Conservation (phyloP, 2,113 vertebrate species). For the Oncorhynchus clarkii region DNA sequence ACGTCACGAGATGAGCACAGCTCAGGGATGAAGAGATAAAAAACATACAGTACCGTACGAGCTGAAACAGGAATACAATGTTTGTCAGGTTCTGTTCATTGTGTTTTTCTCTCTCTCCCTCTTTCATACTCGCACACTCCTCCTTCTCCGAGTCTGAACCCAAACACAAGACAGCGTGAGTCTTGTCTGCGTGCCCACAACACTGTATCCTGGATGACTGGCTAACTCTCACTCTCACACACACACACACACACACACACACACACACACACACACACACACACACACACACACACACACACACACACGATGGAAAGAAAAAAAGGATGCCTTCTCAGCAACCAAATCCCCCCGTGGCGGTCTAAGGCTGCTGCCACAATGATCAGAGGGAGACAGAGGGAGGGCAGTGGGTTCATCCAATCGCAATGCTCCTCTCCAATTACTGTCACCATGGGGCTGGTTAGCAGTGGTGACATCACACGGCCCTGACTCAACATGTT, state of each 20-base stretch:
- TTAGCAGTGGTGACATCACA: neutral
- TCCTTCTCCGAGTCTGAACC: neutral
- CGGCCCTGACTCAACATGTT: constrained; percentile 11
- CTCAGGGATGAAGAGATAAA: neutral
- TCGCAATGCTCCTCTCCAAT: constrained; percentile 11
- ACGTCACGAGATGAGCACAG: neutral
- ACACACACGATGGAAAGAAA: constrained; percentile 30
- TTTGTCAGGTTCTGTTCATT: neutral
- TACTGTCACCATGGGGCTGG: neutral
- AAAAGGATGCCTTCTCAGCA: constrained; percentile 5
- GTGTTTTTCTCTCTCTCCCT: neutral
- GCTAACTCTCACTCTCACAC: neutral
- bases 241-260: constrained; percentile 11
- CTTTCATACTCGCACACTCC: neutral
- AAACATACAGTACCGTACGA: neutral
- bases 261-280: neutral
- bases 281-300: constrained; percentile 15
- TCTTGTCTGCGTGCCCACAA: neutral
- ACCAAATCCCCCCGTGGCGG: constrained; percentile 2
- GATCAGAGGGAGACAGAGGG: constrained; percentile 1
- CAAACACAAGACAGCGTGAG: neutral
- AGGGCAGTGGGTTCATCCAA: constrained; percentile 21
- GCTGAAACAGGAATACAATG: neutral
- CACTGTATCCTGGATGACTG: constrained; percentile 12
- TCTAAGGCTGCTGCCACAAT: constrained; percentile 19